These are phyloP conservation scores for Xenentodon cancila DNA, from an alignment of 2,797 vertebrate species.

Conservation along the genomic window DNA sequence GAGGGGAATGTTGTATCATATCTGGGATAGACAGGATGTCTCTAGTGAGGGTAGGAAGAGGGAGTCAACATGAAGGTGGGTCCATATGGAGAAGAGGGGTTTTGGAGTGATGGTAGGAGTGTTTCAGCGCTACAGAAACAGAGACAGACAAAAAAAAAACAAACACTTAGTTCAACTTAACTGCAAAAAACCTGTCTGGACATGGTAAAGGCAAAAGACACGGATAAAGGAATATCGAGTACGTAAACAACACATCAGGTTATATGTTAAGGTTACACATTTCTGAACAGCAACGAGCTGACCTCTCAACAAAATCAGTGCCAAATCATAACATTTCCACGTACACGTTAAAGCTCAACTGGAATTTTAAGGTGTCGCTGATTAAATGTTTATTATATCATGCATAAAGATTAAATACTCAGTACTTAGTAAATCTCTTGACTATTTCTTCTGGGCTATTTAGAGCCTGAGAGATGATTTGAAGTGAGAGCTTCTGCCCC, in stretches of 20 bases:
- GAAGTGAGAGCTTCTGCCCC: conserved; percentile 59
- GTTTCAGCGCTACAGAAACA: conserved; percentile 84
- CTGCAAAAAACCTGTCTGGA: not conserved
- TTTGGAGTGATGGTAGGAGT: conserved; percentile 72
- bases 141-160: conserved; percentile 72
- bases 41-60: conserved; percentile 64
- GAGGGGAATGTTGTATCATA: conserved; percentile 67
- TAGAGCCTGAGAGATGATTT: conserved; percentile 59
- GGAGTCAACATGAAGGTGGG: conserved; percentile 75
- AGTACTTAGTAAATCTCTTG: not conserved
- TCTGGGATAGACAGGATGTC: conserved; percentile 79
- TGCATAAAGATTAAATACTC: no score
- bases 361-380: not conserved
- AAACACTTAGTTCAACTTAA: conserved; percentile 62
- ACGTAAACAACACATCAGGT: no score
- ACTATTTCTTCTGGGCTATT: conserved; percentile 3
- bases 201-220: conserved; percentile 35
- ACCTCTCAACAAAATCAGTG: not conserved
- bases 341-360: not conserved
- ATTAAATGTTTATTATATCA: not conserved
- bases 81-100: conserved; percentile 77
- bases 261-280: not conserved
- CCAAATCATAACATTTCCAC: not conserved
- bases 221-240: no score
- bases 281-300: not conserved